These are phyloP conservation scores for Parnassius smintheus DNA, from an alignment of 2,888 invertebrate species.

Conservation along the genomic window DNA sequence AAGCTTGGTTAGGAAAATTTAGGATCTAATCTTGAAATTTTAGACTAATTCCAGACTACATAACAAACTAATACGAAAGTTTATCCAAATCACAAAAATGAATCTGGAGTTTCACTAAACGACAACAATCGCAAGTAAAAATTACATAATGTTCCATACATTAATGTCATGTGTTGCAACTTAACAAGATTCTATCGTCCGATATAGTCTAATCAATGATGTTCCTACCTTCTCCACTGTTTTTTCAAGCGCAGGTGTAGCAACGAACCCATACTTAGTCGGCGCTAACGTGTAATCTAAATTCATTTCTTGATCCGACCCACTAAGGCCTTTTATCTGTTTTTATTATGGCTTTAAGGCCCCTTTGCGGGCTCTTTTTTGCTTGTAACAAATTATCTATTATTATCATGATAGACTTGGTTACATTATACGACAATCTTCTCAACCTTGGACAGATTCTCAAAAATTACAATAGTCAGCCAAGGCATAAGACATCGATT, in stretches of 20 bases:
- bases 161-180: background rate
- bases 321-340: slow-evolving; percentile 74
- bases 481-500: slow-evolving; percentile 52
- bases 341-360: slow-evolving; percentile 77
- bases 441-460: slow-evolving; percentile 27
- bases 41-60: too few species aligned
- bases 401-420: slow-evolving; percentile 67
- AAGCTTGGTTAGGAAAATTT: too few species aligned
- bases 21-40: too few species aligned
- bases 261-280: slow-evolving; percentile 75
- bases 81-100: too few species aligned
- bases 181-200: slow-evolving; percentile 27
- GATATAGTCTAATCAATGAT: slow-evolving; percentile 19
- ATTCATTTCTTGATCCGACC: slow-evolving; percentile 80
- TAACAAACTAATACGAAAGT: too few species aligned
- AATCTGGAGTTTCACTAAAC: too few species aligned
- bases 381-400: slow-evolving; percentile 77
- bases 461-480: slow-evolving; percentile 40
- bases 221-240: slow-evolving; percentile 29
- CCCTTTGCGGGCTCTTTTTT: slow-evolving; percentile 77
- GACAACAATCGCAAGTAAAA: too few species aligned
- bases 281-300: slow-evolving; percentile 81
- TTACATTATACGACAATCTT: slow-evolving; percentile 62
- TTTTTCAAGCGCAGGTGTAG: slow-evolving; percentile 76
- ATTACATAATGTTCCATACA: too few species aligned